These are phyloP conservation scores for Myotis davidii DNA, from an alignment of 2,113 vertebrate species.

Conservation along the genomic window DNA sequence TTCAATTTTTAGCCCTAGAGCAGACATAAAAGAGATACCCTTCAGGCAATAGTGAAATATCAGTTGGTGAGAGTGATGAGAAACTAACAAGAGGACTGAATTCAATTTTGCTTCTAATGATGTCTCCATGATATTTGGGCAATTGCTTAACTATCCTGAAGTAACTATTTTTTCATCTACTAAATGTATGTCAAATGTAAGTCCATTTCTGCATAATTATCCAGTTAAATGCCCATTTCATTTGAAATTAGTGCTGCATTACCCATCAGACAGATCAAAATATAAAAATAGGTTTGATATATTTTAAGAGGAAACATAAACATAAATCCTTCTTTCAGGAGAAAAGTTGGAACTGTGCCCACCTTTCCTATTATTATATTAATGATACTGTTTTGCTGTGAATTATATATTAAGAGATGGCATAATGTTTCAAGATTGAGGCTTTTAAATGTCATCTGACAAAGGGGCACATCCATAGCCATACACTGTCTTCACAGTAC, in stretches of 20 bases:
- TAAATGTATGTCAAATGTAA: not conserved
- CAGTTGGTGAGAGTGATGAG: not conserved
- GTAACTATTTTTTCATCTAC: not conserved
- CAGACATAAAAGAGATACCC: not conserved
- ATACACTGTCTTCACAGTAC: not conserved
- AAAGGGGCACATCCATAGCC: not conserved
- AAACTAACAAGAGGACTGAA: conserved; percentile 7
- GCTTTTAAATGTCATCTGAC: not conserved
- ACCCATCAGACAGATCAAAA: not conserved
- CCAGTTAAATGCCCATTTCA: not conserved
- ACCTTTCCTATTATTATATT: not conserved
- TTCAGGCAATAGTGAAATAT: not conserved
- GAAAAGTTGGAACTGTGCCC: not conserved
- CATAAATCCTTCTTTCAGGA: not conserved
- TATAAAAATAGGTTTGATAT: not conserved
- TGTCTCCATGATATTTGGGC: not conserved
- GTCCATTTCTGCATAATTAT: not conserved
- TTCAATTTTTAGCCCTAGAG: not conserved
- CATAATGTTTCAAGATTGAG: not conserved
- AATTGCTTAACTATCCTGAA: not conserved
- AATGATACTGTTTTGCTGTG: not conserved
- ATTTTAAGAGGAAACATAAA: not conserved
- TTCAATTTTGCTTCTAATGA: not conserved
- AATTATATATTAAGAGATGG: not conserved
- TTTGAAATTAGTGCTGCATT: not conserved